phyloP scores from a whole-genome alignment of 2,888 invertebrate genomes.

The Plebejus argus region DNA sequence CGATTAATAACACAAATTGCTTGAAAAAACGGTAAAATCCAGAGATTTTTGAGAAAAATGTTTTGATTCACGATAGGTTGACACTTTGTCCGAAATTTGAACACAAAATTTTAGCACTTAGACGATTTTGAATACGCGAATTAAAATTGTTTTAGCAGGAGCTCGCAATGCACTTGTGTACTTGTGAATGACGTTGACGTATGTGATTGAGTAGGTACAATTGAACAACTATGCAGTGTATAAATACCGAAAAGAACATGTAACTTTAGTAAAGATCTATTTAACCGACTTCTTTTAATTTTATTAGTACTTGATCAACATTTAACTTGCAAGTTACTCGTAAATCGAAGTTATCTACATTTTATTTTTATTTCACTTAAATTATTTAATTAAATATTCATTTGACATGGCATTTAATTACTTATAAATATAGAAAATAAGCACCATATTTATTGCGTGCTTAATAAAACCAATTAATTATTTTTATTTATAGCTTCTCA shows the following conservation, averaged over 20 bases:
- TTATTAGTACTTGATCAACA: too few species aligned
- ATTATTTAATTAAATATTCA: neutral
- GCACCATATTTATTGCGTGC: neutral
- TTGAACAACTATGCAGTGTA: neutral
- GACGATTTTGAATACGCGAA: too few species aligned
- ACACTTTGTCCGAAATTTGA: too few species aligned
- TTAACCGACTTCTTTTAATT: too few species aligned
- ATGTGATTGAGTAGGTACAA: too few species aligned
- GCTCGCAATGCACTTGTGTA: too few species aligned
- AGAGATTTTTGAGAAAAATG: neutral
- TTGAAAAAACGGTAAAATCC: neutral
- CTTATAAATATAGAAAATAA: neutral
- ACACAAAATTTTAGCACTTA: too few species aligned
- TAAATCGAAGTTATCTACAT: neutral
- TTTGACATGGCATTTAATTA: neutral
- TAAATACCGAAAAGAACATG: too few species aligned
- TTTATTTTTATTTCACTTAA: neutral
- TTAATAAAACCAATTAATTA: conserved; percentile 2
- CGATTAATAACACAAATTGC: neutral
- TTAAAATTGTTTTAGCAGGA: too few species aligned
- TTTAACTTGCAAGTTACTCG: neutral
- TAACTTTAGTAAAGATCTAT: too few species aligned
- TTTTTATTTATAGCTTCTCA: neutral
- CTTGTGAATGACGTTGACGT: too few species aligned
- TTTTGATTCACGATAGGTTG: too few species aligned